Evolutionary conservation across 2,888 invertebrate species (phyloP), one percentile per base, ranked within the genome.

Genomic region (Lobophora halterata): DNA sequence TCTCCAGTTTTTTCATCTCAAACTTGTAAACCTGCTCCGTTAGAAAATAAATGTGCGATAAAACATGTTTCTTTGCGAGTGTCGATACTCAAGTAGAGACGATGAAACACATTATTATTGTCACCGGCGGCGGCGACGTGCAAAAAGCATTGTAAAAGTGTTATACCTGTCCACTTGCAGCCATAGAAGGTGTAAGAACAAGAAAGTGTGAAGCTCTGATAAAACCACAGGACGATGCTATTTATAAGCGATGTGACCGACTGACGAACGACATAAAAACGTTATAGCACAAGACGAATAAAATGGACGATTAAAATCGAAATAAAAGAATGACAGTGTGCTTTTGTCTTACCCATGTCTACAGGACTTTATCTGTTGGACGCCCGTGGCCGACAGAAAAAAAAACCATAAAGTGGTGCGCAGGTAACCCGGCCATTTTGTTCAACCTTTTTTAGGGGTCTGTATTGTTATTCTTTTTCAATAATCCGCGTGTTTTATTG

Each of bases 291-390:
- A 61, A 66, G 57, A 65, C 65, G 63, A 70, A 69, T 62, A 66
- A 77, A 77, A 74, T 66, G 72, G 72, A 65, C 72, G 79, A 79
- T 75, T 77, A 76, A 71, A 79, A 78, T 73, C 69, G 70, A 73
- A 80, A 81, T 79, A 78, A 66, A 78, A 83, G 71, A 76, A 81
- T 71, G 71, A 71, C 69, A 65, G 46, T 57, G n/a, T n/a, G 70
- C 79, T 80, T 81, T 85, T 85, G 81, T 85, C 75, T 86, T 82
- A 79, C 77, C 71, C 76, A 73, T 81, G 83, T 83, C 78, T 80
- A 80, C 79, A 70, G 73, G 69, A 74, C 73, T 76, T 73, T 78
- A 76, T 77, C 74, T 76, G 65, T 65, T 56, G 65, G 65, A 70
- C 68, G 71, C 68, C 69, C 64, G 57, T 61, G 64, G 61, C 55